phyloP scores from a whole-genome alignment of 2,113 vertebrate genomes.

The Ageneiosus marmoratus region DNA sequence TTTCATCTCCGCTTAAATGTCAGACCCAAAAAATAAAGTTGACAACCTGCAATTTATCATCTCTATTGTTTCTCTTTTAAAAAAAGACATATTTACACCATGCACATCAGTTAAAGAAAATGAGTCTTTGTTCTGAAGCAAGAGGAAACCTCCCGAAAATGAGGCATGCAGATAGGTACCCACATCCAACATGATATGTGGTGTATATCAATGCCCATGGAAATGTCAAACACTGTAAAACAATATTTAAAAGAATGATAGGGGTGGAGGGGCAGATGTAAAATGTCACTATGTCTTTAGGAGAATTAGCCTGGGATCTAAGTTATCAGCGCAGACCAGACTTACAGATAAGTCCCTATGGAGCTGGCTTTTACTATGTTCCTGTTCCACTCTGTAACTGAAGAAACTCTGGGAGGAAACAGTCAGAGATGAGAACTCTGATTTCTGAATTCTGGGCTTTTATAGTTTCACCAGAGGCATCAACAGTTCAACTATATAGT shows the following conservation, averaged over 20 bases:
- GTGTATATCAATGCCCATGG: slow-evolving; percentile 59
- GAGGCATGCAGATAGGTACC: slow-evolving; percentile 61
- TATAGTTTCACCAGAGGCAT: slow-evolving; percentile 39
- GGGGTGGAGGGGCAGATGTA: slow-evolving; percentile 33
- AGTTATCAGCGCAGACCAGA: slow-evolving; percentile 31
- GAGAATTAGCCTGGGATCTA: slow-evolving; percentile 49
- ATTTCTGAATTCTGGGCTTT: slow-evolving; percentile 26
- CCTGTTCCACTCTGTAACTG: slow-evolving; percentile 24
- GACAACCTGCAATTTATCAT: slow-evolving; percentile 62
- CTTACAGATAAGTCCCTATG: slow-evolving; percentile 38
- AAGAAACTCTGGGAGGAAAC: slow-evolving; percentile 38
- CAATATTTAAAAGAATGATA: slow-evolving; percentile 38
- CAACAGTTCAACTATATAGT: slow-evolving; percentile 45
- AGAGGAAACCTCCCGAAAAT: slow-evolving; percentile 25
- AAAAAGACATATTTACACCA: slow-evolving; percentile 67
- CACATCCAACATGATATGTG: slow-evolving; percentile 59
- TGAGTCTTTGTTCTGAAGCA: slow-evolving; percentile 62
- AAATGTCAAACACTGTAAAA: slow-evolving; percentile 75
- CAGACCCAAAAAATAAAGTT: slow-evolving; percentile 50
- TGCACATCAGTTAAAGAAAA: slow-evolving; percentile 65
- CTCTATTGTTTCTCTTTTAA: slow-evolving; percentile 59
- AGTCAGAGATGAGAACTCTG: slow-evolving; percentile 34
- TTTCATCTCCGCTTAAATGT: slow-evolving; percentile 65
- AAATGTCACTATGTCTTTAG: slow-evolving; percentile 52
- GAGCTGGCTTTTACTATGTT: slow-evolving; percentile 45